Base-by-base conservation (phyloP, 64 coral and sea anemone genomes). In the Porites lutea region DNA sequence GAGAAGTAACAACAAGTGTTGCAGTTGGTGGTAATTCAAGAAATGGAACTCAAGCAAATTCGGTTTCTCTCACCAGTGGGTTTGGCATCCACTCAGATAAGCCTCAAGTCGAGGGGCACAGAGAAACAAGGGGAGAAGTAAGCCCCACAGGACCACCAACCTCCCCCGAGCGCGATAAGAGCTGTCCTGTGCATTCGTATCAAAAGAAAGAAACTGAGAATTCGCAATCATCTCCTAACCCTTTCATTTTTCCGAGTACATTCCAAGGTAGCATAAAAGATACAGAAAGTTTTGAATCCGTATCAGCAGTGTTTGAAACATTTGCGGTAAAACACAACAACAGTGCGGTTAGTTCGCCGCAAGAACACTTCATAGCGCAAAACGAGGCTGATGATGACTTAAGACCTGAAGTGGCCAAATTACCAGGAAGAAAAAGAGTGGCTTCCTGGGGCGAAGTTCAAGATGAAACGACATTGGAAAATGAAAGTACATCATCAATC, bases 121-220 rank as follows among this genome's bases (percentile, higher is more conserved):
- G 82, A 2, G 44, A 6, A 86, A 19, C 59, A 46, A 89, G 89
- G 48, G 79, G 86, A 68, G 87, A 94, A 51, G 49, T 94, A n/a
- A 58, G 50, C 47, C 47, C 87, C 16, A 47, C 61, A 6, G 86
- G 77, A 72, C 50, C 59, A 78, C 52, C 21, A 13, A 4, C 77
- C 48, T 78, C 8, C 12, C 20, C 6, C 53, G 52, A 59, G 3
- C n/a, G 2, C 19, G 77, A 59, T 14, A 44, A 22, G 12, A 12
- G 3, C 13, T 79, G n/a, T 15, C 12, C 52, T 59, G 77, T 22
- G 12, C n/a, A 59, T 79, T 6, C 37, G 58, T 53, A 79, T 6
- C 53, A 6, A n/a, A 79, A 27, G 77, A 15, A 48, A 6, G 23
- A 62, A 59, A 3, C 78, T 6, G 53, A 81, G 63, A 84, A 84